Evolutionary conservation across 2,113 vertebrate species (phyloP).

Genomic region (Tragelaphus buxtoni): DNA sequence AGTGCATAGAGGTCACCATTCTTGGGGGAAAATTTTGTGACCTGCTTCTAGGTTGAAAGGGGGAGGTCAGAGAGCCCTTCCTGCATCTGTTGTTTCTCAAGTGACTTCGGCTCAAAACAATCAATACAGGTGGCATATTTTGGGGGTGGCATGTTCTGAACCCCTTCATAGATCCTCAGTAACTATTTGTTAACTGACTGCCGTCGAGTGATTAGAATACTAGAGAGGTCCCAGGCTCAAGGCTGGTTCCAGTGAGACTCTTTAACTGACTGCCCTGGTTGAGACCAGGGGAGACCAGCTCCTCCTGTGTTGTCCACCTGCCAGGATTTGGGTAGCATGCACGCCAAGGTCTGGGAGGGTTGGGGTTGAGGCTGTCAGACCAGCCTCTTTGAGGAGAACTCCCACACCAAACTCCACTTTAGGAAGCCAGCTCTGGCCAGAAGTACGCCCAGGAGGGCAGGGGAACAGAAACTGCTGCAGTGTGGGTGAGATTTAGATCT

Average conservation of each 20-base stretch:
- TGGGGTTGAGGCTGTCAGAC: background rate
- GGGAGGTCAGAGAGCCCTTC: background rate
- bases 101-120: background rate
- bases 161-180: background rate
- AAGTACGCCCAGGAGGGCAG: background rate
- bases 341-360: rapidly evolving
- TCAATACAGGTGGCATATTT: background rate
- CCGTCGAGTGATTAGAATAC: background rate
- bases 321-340: background rate
- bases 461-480: background rate
- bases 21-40: background rate
- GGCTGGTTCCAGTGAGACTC: background rate
- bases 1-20: background rate
- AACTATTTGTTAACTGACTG: background rate
- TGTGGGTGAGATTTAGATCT: background rate
- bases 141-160: background rate
- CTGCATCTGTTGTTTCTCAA: background rate
- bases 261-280: background rate
- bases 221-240: background rate
- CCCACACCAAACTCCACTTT: background rate
- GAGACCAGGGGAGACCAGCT: background rate
- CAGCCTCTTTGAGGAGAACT: background rate
- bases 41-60: background rate
- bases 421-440: background rate
- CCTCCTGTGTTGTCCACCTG: background rate